phyloP scores from a whole-genome alignment of 37 sponge, comb jelly and placozoan genomes.

The Tethya wilhelma region DNA sequence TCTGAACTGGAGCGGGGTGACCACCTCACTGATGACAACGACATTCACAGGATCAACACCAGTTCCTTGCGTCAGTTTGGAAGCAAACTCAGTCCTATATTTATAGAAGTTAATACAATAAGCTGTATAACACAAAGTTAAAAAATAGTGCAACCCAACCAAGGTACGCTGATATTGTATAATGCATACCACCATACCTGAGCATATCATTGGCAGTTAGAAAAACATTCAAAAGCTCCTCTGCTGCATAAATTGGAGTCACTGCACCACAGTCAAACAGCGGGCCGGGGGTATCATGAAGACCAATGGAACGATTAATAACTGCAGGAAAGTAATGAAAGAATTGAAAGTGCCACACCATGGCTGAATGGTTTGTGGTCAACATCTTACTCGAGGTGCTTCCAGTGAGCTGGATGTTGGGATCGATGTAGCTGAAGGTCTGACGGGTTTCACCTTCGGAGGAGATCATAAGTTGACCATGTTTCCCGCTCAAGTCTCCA shows the following conservation, averaged over 20 bases:
- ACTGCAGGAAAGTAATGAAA: slow-evolving; percentile 15
- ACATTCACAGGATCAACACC: slow-evolving; percentile 2
- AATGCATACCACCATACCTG: slow-evolving; percentile 5
- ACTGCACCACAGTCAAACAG: slow-evolving; percentile 52
- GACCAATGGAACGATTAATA: slow-evolving; percentile 52
- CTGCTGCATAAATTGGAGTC: background rate
- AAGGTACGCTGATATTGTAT: background rate
- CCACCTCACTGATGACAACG: slow-evolving; percentile 3
- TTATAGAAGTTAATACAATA: background rate
- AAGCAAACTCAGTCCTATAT: slow-evolving; percentile 19
- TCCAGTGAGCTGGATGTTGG: slow-evolving; percentile 51
- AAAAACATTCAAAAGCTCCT: background rate
- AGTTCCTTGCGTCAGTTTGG: background rate
- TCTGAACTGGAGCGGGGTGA: too few relatives aligned
- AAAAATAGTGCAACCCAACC: too few relatives aligned
- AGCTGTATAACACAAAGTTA: background rate
- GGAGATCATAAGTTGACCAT: slow-evolving; percentile 46
- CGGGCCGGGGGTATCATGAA: slow-evolving; percentile 6
- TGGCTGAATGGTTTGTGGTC: too few relatives aligned
- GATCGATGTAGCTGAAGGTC: slow-evolving; percentile 38
- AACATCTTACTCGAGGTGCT: slow-evolving; percentile 11
- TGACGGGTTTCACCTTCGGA: slow-evolving; percentile 4
- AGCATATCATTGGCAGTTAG: background rate
- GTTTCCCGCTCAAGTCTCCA: slow-evolving; percentile 72
- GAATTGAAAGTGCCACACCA: background rate